phyloP scores from a whole-genome alignment of 2,113 vertebrate species.

The Emydocephalus ijimae region DNA sequence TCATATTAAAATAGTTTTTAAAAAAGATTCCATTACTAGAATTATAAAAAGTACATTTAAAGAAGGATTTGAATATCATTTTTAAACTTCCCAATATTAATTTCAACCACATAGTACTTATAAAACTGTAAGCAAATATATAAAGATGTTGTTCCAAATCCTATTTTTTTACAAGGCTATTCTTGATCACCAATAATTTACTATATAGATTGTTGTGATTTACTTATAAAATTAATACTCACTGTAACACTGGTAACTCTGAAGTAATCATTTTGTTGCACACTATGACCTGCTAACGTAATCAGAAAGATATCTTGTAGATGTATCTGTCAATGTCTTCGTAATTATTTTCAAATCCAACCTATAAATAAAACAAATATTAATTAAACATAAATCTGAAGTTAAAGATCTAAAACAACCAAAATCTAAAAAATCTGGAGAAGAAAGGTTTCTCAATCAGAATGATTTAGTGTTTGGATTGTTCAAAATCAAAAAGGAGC shows the following conservation, averaged over 20 bases:
- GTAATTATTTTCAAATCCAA: conserved; percentile 50
- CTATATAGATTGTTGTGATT: background rate
- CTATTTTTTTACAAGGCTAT: background rate
- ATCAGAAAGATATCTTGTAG: conserved; percentile 62
- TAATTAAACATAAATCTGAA: conserved; percentile 17
- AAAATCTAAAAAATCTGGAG: background rate
- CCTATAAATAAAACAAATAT: conserved; percentile 48
- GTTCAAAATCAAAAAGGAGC: background rate
- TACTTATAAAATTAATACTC: conserved; percentile 65
- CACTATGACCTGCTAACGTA: conserved; percentile 56
- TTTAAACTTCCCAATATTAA: background rate
- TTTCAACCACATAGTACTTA: background rate
- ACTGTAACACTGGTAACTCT: conserved; percentile 94
- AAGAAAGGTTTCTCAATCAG: background rate
- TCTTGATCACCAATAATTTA: background rate
- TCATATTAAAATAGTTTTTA: background rate
- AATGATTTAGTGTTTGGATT: background rate
- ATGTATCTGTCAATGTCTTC: conserved; percentile 49
- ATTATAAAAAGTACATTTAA: background rate
- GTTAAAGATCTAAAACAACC: background rate
- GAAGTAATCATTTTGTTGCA: conserved; percentile 90
- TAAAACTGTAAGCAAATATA: background rate
- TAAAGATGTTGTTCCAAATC: background rate
- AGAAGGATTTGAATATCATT: background rate
- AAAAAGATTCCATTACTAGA: background rate